Percentiles rank a stretch among this genome's conserved stretches.
phyloP scores from a whole-genome alignment of 1,140 invertebrate genomes.

The Anastrepha obliqua region DNA sequence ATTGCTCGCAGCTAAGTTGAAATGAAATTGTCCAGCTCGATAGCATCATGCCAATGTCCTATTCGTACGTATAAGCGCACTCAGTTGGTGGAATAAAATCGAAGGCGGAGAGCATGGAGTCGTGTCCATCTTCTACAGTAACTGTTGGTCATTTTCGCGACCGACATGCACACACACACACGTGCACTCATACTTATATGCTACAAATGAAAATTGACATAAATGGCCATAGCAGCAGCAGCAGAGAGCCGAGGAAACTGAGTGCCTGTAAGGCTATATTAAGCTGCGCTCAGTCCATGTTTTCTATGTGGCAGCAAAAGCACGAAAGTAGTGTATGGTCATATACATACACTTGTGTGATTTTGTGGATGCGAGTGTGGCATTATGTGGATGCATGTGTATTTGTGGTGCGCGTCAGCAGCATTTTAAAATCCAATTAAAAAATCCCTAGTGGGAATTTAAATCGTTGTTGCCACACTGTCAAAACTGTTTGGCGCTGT shows the following conservation, averaged over 20 bases:
- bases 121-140: slow-evolving; percentile 33
- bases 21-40: slow-evolving; percentile 46
- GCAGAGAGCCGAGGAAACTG: slow-evolving; percentile 40
- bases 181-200: not conserved
- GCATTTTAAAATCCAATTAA: slow-evolving; percentile 59
- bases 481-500: slow-evolving; percentile 13
- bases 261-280: slow-evolving; percentile 46
- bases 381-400: not conserved
- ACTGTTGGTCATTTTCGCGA: slow-evolving; percentile 31
- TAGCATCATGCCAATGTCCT: not conserved
- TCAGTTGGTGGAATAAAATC: not conserved
- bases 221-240: slow-evolving; percentile 35
- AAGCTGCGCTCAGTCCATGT: slow-evolving; percentile 41
- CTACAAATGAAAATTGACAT: slow-evolving; percentile 43
- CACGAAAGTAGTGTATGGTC: not conserved
- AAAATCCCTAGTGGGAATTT: slow-evolving; percentile 55
- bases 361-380: not conserved
- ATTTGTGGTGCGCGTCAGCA: slow-evolving; percentile 25
- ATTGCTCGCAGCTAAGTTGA: slow-evolving; percentile 40
- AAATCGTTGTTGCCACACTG: slow-evolving; percentile 55
- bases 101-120: not conserved
- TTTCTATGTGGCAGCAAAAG: slow-evolving; percentile 18
- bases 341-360: not conserved
- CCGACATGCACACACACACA: not conserved
- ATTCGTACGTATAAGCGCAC: not conserved